Evolutionary conservation across 2,113 vertebrate genomes (phyloP).

Genomic region (Ahaetulla prasina): DNA sequence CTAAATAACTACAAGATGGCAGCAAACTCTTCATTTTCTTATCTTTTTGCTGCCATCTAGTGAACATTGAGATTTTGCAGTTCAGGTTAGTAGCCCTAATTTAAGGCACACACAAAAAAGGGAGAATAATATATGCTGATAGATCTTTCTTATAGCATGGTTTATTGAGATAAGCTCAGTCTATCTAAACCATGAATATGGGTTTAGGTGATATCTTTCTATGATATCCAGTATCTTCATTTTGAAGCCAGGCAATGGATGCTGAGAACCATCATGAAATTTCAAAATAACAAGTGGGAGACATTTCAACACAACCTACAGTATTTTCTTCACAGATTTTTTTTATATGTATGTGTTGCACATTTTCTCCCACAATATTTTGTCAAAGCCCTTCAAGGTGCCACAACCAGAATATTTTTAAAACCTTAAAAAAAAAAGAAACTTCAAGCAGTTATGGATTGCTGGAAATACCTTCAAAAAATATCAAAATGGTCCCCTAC

Average conservation of each 20-base stretch:
- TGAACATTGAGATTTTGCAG: background rate
- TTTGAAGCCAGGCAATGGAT: conserved; percentile 34
- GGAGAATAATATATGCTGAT: background rate
- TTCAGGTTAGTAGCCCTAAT: background rate
- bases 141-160: background rate
- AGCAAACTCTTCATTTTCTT: background rate
- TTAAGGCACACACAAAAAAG: background rate
- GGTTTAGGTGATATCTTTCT: background rate
- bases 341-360: conserved; percentile 3
- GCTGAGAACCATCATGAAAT: conserved; percentile 9
- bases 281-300: conserved; percentile 46
- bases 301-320: conserved; percentile 35
- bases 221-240: conserved; percentile 4
- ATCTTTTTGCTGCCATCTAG: background rate
- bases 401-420: conserved; percentile 35
- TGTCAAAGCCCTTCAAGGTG: conserved; percentile 33
- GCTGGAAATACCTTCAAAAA: conserved; percentile 13
- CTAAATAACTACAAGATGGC: background rate
- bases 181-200: background rate
- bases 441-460: conserved; percentile 28
- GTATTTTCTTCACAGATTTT: conserved; percentile 52
- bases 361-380: conserved; percentile 40
- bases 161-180: background rate
- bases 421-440: conserved; percentile 39
- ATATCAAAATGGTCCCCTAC: background rate